These are phyloP conservation scores for Gymnoscopelus braueri DNA, from an alignment of 2,797 vertebrate species.

Conservation along the genomic window DNA sequence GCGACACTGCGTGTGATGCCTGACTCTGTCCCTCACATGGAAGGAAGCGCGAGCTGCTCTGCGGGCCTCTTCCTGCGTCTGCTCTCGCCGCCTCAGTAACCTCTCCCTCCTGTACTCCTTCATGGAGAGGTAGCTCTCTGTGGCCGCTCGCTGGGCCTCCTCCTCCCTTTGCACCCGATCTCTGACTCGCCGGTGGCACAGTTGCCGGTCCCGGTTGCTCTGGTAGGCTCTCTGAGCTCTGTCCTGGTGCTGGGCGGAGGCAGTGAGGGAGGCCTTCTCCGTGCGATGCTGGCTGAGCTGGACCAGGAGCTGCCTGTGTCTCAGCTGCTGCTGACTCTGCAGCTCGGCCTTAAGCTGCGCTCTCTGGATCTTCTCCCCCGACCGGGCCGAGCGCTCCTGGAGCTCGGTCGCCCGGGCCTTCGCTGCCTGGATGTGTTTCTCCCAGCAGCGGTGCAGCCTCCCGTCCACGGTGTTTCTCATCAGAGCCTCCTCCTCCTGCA, in stretches of 20 bases:
- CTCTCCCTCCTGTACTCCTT: slow-evolving; percentile 78
- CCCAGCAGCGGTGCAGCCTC: slow-evolving; percentile 54
- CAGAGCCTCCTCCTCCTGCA: slow-evolving; percentile 66
- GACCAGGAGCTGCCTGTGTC: slow-evolving; percentile 63
- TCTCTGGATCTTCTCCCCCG: slow-evolving; percentile 69
- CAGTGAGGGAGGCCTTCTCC: slow-evolving; percentile 57
- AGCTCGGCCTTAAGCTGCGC: slow-evolving; percentile 57
- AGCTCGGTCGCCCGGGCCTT: slow-evolving; percentile 62
- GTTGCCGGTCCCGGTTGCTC: slow-evolving; percentile 63
- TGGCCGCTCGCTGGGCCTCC: slow-evolving; percentile 58
- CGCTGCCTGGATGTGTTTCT: slow-evolving; percentile 43
- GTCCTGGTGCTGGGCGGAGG: slow-evolving; percentile 34
- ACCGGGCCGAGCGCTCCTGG: slow-evolving; percentile 57
- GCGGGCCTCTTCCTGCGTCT: slow-evolving; percentile 72
- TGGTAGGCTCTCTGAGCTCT: slow-evolving; percentile 47
- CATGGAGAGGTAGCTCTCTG: slow-evolving; percentile 57
- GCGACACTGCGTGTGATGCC: slow-evolving; percentile 62
- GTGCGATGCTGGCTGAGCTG: slow-evolving; percentile 68
- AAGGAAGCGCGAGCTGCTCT: slow-evolving; percentile 74
- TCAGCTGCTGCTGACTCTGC: slow-evolving; percentile 58
- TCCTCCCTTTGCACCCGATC: slow-evolving; percentile 77
- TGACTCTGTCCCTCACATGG: slow-evolving; percentile 76
- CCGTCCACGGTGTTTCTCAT: slow-evolving; percentile 69
- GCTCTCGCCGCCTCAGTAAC: slow-evolving; percentile 69
- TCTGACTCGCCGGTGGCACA: slow-evolving; percentile 67